Evolutionary conservation across 2,888 invertebrate genomes (phyloP), one percentile per base, ranked within the genome.

Genomic region (Acanthococcus lagerstroemiae): DNA sequence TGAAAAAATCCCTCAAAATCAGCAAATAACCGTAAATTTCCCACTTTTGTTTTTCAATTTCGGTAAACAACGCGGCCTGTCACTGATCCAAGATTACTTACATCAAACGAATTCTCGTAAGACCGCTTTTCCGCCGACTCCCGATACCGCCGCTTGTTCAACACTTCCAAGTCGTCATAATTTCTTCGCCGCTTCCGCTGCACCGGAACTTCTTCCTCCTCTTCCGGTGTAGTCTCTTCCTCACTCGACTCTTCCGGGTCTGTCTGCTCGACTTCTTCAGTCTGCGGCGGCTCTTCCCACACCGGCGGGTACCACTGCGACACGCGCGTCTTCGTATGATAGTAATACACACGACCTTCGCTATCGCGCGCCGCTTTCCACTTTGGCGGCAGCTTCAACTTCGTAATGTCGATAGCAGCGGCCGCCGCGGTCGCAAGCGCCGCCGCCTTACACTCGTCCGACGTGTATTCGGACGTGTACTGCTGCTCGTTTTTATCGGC

Each of bases 331-430:
- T 85, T 87, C 1, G 86, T 80, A 76, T 96, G 93, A 78, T 95
- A 97, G 78, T 93, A 97, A 77, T 95, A 96, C 0, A 86, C 82
- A 70, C 92, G 83, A 0, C 95, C 95, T 63, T 87, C 85, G 2
- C 81, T 78, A 74, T 95, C 94, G 68, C 82, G 80, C 0, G 90
- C 88, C 72, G 85, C 86, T 72, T 90, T 88, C 96, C 96, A 97
- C 74, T 87, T 83, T 0, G 87, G 86, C 0, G 93, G 92, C 67
- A 95, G 77, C 19, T 54, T 54, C 24, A 50, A 24, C 17, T 63
- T 37, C 24, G 22, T 12, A 9, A 50, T 5, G 6, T 50, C 61
- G 1, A 2, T 22, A 9, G 37, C 44, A 54, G 7, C 21, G n/a
- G 54, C 22, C 27, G 54, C 44, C 2, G 52, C 37, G 15, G 17